Percentiles rank a stretch among this genome's conserved stretches.
Evolutionary conservation across 35 echinoderm and acorn worm species (phyloP).

Genomic region (Patiria miniata): DNA sequence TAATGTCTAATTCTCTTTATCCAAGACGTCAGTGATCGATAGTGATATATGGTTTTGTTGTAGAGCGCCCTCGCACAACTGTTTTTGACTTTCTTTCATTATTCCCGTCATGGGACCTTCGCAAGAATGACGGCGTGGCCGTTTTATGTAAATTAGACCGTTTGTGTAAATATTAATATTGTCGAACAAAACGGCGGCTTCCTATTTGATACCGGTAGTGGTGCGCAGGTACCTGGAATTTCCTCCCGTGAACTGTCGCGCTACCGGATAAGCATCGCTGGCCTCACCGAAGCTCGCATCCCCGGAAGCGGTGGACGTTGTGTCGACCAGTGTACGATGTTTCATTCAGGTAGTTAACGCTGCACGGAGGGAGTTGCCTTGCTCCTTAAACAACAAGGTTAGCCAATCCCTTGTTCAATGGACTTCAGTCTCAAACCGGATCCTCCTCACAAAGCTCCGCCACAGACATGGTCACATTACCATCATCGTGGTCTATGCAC

Average conservation of each 20-base stretch:
- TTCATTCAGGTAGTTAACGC: neutral
- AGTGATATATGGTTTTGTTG: no score
- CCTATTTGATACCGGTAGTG: no score
- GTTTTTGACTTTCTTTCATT: no score
- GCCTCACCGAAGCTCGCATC: no score
- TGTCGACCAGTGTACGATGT: neutral
- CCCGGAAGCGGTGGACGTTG: neutral
- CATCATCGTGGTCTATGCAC: neutral
- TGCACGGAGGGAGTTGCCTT: neutral
- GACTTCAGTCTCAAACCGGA: neutral
- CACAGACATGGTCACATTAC: neutral
- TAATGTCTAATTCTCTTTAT: no score
- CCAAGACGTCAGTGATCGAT: no score
- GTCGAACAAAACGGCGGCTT: no score
- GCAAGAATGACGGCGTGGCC: no score
- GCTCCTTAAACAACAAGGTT: neutral
- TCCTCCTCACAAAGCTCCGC: neutral
- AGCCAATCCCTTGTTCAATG: neutral
- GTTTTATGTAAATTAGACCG: no score
- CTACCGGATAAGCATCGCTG: neutral
- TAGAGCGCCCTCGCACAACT: no score
- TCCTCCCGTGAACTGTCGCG: neutral
- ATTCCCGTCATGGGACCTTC: no score
- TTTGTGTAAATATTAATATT: no score
- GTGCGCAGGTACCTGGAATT: neutral